Base-by-base conservation (phyloP, 2,888 invertebrate species). In the Congeria kusceri region DNA sequence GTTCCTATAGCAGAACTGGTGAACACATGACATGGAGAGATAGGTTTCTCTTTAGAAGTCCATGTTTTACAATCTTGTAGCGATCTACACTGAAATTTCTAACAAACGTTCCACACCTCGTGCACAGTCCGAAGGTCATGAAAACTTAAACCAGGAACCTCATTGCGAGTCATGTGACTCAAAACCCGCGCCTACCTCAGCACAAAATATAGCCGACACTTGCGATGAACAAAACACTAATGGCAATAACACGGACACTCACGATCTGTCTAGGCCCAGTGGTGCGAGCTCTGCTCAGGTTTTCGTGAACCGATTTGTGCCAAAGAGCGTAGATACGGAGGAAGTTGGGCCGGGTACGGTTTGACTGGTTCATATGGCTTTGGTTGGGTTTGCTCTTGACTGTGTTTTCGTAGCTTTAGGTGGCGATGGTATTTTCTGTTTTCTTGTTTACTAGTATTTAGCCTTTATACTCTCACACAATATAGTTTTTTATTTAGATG, bases 11-110 rank as follows among this genome's bases (percentile, higher is more conserved):
- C 39, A 39, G 39, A 39, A 39, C 39, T 39, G 39, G 39, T 39
- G 39, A 39, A 15, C 39, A 39, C 39, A 13, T 39, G 39, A 15
- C 39, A 39, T 39, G 39, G 39, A 39, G 15, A 39, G 39, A 11
- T 39, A 39, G 39, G 39, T 32, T 9, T 4, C 9, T 9, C 32
- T 9, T 32, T 32, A 7, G 4, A 4, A 4, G 32, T 9, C 32
- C 32, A 32, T 39, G 39, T 39, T 39, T 39, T 39, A 11, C 39
- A 39, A 39, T 39, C 39, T 53, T 53, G 56, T 82, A 82, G 82
- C 75, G 23, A 79, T 83, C 23, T 83, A 83, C 72, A 57, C 67
- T 28, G 73, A 76, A 63, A 67, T 83, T n/a, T 77, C 79, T 7
- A 70, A 77, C 58, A 56, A 68, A 39, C 57, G 79, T 18, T 63